These are phyloP conservation scores for Bucco capensis DNA, from an alignment of 2,113 vertebrate genomes.

Conservation along the genomic window DNA sequence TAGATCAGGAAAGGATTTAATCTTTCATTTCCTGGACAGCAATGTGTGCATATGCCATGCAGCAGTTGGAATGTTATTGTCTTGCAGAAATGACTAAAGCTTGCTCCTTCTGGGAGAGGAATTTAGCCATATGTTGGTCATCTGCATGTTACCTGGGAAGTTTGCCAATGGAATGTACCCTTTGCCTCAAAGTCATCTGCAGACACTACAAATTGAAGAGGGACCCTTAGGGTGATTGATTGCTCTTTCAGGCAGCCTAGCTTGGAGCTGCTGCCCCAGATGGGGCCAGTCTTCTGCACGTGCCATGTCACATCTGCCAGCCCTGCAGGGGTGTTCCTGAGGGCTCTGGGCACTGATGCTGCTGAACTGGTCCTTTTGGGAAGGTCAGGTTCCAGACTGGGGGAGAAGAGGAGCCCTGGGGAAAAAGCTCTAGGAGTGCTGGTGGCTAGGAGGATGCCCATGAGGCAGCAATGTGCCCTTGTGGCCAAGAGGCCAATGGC, in stretches of 20 bases:
- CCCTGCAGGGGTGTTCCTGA: not conserved
- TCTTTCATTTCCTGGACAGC: not conserved
- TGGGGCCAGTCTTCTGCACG: not conserved
- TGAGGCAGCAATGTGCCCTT: no score
- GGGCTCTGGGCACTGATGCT: rapidly evolving
- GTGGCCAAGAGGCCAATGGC: no score
- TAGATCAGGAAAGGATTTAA: not conserved
- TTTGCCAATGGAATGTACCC: not conserved
- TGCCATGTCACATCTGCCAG: not conserved
- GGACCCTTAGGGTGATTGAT: not conserved
- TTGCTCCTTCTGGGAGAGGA: not conserved
- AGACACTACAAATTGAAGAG: not conserved
- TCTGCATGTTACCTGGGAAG: not conserved
- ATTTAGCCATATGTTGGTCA: not conserved
- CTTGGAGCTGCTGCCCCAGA: not conserved
- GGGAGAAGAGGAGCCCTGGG: not conserved
- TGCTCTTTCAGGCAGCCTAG: not conserved
- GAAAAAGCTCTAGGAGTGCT: no score
- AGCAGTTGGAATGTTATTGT: not conserved
- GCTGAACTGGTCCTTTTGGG: not conserved
- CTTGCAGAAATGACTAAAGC: not conserved
- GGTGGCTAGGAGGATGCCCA: no score
- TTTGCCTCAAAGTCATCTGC: not conserved
- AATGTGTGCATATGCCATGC: not conserved
- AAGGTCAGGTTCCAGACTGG: not conserved